These are phyloP conservation scores for Hyles vespertilio DNA, from an alignment of 1,140 invertebrate genomes.

Conservation along the genomic window DNA sequence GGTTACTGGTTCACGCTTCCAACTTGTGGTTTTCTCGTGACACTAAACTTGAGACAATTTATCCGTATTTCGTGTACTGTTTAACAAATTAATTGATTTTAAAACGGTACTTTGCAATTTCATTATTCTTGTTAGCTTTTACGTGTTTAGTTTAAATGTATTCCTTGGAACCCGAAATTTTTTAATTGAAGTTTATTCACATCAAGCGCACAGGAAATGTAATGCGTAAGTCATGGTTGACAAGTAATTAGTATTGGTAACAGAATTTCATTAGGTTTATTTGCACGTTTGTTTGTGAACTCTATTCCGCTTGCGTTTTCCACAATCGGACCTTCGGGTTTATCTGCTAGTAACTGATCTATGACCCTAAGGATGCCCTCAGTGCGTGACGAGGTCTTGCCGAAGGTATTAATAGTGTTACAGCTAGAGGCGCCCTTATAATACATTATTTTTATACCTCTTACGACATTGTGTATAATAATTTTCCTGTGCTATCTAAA, in stretches of 20 bases:
- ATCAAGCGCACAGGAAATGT: too few species aligned
- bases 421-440: conserved; percentile 32
- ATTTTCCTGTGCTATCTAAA: conserved; percentile 32
- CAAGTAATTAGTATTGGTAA: not conserved
- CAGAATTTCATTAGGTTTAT: conserved; percentile 15
- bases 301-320: conserved; percentile 48
- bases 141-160: too few species aligned
- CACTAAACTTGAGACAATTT: conserved; percentile 1
- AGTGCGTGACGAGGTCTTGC: conserved; percentile 58
- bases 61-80: conserved; percentile 5
- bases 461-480: conserved; percentile 37
- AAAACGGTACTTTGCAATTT: conserved; percentile 1
- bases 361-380: conserved; percentile 56
- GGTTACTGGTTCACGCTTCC: conserved; percentile 19
- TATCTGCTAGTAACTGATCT: conserved; percentile 44
- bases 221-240: too few species aligned
- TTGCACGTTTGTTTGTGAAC: conserved; percentile 28
- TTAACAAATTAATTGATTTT: conserved; percentile 7
- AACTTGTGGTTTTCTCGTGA: conserved; percentile 9
- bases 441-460: conserved; percentile 48
- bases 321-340: conserved; percentile 34
- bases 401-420: conserved; percentile 28
- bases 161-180: too few species aligned
- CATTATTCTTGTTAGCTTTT: not conserved
- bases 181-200: too few species aligned